Evolutionary conservation across 1,140 invertebrate species (phyloP).

Genomic region (Melipona quadrifasciata): DNA sequence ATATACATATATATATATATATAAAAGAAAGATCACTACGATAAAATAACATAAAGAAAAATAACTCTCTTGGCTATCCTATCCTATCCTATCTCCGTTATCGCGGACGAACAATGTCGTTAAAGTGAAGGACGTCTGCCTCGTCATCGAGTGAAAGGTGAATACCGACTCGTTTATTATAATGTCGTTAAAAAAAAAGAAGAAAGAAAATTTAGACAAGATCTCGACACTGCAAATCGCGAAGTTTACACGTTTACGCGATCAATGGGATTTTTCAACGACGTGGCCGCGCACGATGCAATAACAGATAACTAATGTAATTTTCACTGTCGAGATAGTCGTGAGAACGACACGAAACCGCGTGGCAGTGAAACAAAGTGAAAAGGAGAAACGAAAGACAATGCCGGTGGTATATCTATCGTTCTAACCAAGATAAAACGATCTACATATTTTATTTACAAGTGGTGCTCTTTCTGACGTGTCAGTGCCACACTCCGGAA

Average conservation of each 20-base stretch:
- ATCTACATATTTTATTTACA: background rate
- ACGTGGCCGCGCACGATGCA: background rate
- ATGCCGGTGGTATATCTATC: background rate
- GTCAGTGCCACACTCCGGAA: slow-evolving; percentile 2
- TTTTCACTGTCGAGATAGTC: background rate
- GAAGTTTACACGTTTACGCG: background rate
- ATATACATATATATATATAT: too few relatives aligned
- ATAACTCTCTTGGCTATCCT: background rate
- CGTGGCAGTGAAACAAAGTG: background rate
- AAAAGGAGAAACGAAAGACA: background rate
- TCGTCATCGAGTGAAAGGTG: slow-evolving; percentile 56
- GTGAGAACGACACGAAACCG: background rate
- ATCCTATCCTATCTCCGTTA: slow-evolving; percentile 34
- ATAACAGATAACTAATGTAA: background rate
- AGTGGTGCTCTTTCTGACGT: background rate
- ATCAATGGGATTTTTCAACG: background rate
- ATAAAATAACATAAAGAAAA: too few relatives aligned
- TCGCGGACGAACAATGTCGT: slow-evolving; percentile 28
- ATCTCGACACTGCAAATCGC: background rate
- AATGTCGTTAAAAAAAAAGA: background rate
- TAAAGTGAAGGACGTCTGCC: slow-evolving; percentile 51
- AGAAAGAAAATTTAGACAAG: background rate
- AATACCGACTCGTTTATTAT: slow-evolving; percentile 8
- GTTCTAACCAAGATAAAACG: background rate
- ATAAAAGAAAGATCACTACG: background rate